Evolutionary conservation across 2,797 vertebrate genomes (phyloP).

Genomic region (Hipposideros larvatus): DNA sequence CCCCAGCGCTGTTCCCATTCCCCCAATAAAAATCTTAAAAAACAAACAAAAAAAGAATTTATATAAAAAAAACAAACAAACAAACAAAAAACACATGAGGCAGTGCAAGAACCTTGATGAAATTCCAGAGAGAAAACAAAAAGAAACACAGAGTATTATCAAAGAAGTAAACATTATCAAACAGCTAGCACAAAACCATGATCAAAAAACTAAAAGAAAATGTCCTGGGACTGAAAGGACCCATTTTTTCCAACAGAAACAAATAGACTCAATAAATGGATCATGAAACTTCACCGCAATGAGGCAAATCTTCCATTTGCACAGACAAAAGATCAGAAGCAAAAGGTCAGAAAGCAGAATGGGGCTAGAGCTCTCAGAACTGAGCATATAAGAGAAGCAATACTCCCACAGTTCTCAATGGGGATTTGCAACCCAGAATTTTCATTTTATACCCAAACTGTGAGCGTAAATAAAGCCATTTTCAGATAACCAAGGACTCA

Average conservation of each 20-base stretch:
- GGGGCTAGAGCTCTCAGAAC: too few relatives aligned
- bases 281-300: neutral
- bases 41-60: too few relatives aligned
- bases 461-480: neutral
- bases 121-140: neutral
- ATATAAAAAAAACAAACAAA: too few relatives aligned
- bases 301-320: neutral
- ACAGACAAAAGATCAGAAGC: neutral
- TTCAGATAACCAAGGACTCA: neutral
- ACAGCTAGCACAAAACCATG: neutral
- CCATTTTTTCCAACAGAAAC: neutral
- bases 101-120: neutral
- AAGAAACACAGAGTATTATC: rapidly evolving
- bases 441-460: neutral
- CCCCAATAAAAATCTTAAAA: too few relatives aligned
- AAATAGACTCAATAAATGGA: neutral
- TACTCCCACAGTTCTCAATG: neutral
- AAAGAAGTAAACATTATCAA: neutral
- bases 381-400: neutral
- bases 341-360: neutral
- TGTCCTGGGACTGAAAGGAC: rapidly evolving
- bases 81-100: neutral
- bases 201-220: neutral
- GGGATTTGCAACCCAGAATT: neutral
- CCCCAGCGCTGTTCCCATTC: too few relatives aligned